A percentile compares a stretch with the other conserved stretches of the same genome.
Evolutionary conservation across 2,888 invertebrate species (phyloP).

Genomic region (Diarsia brunnea): DNA sequence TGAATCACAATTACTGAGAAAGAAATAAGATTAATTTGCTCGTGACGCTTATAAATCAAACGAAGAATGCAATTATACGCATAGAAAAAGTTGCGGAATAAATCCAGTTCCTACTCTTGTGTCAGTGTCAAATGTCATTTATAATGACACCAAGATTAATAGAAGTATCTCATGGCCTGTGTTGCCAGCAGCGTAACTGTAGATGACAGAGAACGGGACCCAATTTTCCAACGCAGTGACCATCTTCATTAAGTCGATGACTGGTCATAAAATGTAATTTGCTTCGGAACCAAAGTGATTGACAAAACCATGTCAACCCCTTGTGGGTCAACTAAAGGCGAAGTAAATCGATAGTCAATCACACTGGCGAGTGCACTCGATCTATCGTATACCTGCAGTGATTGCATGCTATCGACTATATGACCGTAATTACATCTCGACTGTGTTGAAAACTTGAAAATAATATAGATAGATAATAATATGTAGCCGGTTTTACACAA

Average conservation of each 20-base stretch:
- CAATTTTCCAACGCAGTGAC: slow-evolving; percentile 23
- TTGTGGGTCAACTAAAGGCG: not conserved
- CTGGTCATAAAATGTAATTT: slow-evolving; percentile 15
- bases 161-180: not conserved
- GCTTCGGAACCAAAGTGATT: not conserved
- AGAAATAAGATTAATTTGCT: not conserved
- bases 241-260: slow-evolving; percentile 14
- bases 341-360: slow-evolving; percentile 27
- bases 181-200: not conserved
- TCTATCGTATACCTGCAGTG: not conserved
- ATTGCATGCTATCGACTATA: slow-evolving; percentile 21
- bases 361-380: slow-evolving; percentile 1
- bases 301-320: slow-evolving; percentile 5
- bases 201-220: not conserved
- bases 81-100: not conserved
- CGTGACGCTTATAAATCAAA: not conserved
- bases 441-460: slow-evolving; percentile 32
- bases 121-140: not conserved
- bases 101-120: not conserved
- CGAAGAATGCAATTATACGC: slow-evolving; percentile 1
- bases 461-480: too few species aligned
- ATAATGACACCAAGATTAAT: not conserved
- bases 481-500: slow-evolving; percentile 36
- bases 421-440: slow-evolving; percentile 19
- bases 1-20: not conserved